Base-by-base conservation (phyloP, 2,113 vertebrate genomes). In the Gasterosteus nipponicus region DNA sequence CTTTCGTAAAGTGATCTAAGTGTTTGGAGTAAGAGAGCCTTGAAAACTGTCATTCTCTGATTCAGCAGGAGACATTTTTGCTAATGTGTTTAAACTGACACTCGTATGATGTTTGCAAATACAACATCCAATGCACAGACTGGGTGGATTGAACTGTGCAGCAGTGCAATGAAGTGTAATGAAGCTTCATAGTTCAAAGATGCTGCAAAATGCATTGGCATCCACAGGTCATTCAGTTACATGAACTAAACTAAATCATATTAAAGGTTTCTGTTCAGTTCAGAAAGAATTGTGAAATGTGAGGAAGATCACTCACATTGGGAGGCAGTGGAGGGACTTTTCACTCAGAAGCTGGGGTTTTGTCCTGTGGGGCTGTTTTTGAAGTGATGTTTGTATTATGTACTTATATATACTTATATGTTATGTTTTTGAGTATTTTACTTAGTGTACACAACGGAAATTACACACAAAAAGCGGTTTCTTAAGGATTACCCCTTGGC, bases 1-100 rank as follows among this genome's bases (percentile, higher is more conserved):
- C 72, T 75, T 83, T 74, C 1, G 22, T 71, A 42, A 83, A 71
- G 62, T 51, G 49, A 85, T 86, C 54, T 67, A 42, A 81, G 73
- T 49, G 49, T 53, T 62, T 75, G 38, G 22, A 53, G 56, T 62
- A 60, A 47, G 26, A 56, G 46, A 56, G 41, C 35, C 61, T 71
- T 41, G 61, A 64, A 64, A 49, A 61, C 7, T n/a, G 69, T 41
- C 19, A n/a, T 63, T 67, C 61, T 33, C 15, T 38, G 41, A 41
- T 49, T 54, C 2, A n/a, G 59, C 12, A 15, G 65, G 53, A 69
- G 64, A 59, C 39, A 53, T 58, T 58, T 66, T 46, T 53, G 73
- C 76, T 61, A 15, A 0, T 66, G 75, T 74, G 79, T 76, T 82
- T 78, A 53, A 75, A 75, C 67, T 65, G 71, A 80, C 61, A 75